phyloP scores from a whole-genome alignment of 1,140 invertebrate species.

The Scaptomyza hsui region DNA sequence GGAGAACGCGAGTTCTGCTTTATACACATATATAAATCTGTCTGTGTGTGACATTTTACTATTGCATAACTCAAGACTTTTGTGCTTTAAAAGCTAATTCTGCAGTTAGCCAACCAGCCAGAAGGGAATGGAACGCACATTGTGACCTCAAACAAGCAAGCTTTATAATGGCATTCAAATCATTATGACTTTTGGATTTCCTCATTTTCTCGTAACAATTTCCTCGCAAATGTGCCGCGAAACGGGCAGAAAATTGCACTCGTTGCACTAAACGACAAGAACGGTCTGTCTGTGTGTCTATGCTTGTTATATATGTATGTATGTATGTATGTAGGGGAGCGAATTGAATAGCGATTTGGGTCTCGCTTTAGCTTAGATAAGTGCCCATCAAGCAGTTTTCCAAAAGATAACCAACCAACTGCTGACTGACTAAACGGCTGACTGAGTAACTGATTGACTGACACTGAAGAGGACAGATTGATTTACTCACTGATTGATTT shows the following conservation, averaged over 20 bases:
- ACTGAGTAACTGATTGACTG: constrained; percentile 1
- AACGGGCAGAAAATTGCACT: constrained; percentile 60
- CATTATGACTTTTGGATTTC: constrained; percentile 65
- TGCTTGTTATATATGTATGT: constrained; percentile 10
- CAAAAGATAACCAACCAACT: neutral
- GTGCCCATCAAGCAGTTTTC: neutral
- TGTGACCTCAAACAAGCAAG: constrained; percentile 11
- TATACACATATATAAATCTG: neutral
- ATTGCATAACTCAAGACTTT: neutral
- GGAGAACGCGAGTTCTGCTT: too few relatives aligned
- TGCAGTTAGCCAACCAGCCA: neutral
- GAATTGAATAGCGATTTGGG: neutral
- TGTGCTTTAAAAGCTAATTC: neutral
- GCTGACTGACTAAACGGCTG: neutral
- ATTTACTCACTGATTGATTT: constrained; percentile 1
- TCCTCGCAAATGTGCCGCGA: constrained; percentile 60
- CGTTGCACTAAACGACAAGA: constrained; percentile 3
- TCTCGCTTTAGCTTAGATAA: neutral
- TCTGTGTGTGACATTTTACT: neutral
- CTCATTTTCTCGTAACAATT: constrained; percentile 57
- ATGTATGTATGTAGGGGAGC: too few relatives aligned
- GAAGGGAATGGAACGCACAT: neutral
- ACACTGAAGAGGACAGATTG: neutral
- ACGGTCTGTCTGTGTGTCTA: constrained; percentile 2
- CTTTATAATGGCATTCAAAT: constrained; percentile 62